Evolutionary conservation across 1,140 invertebrate genomes (phyloP), one percentile per base, ranked within the genome.

Genomic region (Chionoecetes opilio): DNA sequence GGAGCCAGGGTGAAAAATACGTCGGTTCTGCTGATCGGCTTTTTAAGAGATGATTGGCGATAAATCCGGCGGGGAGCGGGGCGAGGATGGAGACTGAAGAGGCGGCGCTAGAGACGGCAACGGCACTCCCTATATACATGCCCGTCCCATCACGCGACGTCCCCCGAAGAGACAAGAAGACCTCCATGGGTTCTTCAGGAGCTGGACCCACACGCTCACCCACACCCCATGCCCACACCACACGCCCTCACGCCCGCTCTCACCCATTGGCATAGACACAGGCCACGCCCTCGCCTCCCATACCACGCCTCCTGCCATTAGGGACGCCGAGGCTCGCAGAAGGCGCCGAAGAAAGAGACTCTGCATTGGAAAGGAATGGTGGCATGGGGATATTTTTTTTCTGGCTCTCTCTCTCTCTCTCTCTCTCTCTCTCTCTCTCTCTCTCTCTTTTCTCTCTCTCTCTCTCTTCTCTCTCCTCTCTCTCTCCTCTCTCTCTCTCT

Each of bases 11-110:
- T n/a, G n/a, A n/a, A 90, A 41, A 90, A 90, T 41, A 90, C 41
- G 41, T 90, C 41, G 38, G 88, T 90, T 37, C 88, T 41, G 88
- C 88, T 90, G 38, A 90, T 90, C 38, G 34, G 34, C 88, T 41
- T 90, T 41, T 90, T 90, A 90, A 90, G 88, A 53, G 88, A 90
- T 90, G 88, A 90, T 90, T 90, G 41, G 88, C 38, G 88, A 41
- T 38, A 38, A 38, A 87, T 87, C 37, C 37, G 85, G n/a, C 37
- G 29, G 63, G 63, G 63, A 75, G n/a, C 63, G 63, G 63, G n/a
- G n/a, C 63, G n/a, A 75, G 63, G 63, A 75, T 17, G n/a, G 63
- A 6, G 63, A 75, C 21, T 17, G 63, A 17, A 26, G 63, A n/a
- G 63, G 63, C n/a, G 35, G 35, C 84, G 35, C 31, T 32, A 26